Evolutionary conservation across 2,797 vertebrate species (phyloP).

Genomic region (Jordanella pulchra): DNA sequence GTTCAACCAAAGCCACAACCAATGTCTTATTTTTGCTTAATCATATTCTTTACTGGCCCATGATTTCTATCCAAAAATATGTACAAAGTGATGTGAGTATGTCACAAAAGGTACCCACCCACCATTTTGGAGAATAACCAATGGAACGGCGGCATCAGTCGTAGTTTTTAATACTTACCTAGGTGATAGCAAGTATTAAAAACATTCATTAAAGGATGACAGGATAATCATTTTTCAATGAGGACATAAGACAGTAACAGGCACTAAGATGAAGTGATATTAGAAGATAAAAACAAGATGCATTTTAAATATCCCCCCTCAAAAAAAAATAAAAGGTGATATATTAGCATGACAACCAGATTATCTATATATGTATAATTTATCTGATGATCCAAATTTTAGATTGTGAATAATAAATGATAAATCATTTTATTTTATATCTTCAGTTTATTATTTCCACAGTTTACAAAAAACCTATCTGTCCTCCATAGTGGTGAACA

Average conservation of each 20-base stretch:
- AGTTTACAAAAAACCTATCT: background rate
- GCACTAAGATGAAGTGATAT: background rate
- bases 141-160: background rate
- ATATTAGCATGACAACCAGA: background rate
- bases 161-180: background rate
- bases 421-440: background rate
- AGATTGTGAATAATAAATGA: background rate
- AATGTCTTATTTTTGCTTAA: background rate
- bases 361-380: background rate
- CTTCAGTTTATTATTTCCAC: background rate
- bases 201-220: background rate
- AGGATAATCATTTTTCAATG: background rate
- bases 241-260: background rate
- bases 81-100: background rate
- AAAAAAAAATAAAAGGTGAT: no score
- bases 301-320: no score
- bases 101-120: background rate
- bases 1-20: background rate
- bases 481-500: background rate
- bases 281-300: background rate
- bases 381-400: background rate
- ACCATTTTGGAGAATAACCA: background rate
- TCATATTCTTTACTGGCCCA: background rate
- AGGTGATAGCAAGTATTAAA: background rate
- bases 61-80: background rate